A percentile compares a stretch with the other conserved stretches of the same genome.
These are phyloP conservation scores for Moxostoma hubbsi DNA, from an alignment of 2,797 vertebrate species.

Conservation along the genomic window DNA sequence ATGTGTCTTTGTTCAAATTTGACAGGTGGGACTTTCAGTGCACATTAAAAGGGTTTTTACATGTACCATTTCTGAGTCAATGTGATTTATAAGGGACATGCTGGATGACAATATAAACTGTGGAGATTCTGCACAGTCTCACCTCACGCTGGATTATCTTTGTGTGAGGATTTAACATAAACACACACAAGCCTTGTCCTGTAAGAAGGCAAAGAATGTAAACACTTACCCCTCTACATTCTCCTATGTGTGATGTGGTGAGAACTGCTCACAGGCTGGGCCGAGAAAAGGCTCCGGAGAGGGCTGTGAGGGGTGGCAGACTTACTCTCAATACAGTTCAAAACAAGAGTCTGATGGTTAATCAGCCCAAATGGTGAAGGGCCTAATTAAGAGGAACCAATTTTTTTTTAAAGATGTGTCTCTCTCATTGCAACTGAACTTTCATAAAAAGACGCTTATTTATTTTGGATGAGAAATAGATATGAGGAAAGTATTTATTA, in stretches of 20 bases:
- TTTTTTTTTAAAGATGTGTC: neutral
- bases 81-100: constrained; percentile 50
- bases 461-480: no score
- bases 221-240: constrained; percentile 64
- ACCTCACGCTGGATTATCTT: constrained; percentile 46
- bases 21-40: constrained; percentile 41
- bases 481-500: no score
- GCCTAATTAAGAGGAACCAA: constrained; percentile 42
- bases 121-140: constrained; percentile 62
- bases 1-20: constrained; percentile 37
- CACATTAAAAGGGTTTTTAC: constrained; percentile 45
- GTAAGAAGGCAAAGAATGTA: constrained; percentile 59
- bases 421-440: no score
- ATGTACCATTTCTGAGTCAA: constrained; percentile 42
- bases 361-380: constrained; percentile 40
- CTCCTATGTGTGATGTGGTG: constrained; percentile 33
- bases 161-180: constrained; percentile 55
- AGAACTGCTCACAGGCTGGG: constrained; percentile 30
- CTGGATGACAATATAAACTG: constrained; percentile 61
- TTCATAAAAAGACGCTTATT: no score
- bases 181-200: constrained; percentile 53
- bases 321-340: neutral
- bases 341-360: constrained; percentile 22
- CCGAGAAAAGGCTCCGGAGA: constrained; percentile 32
- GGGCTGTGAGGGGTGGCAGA: constrained; percentile 12